Evolutionary conservation across 2,888 invertebrate species (phyloP).

Genomic region (Athripsodes cinereus): DNA sequence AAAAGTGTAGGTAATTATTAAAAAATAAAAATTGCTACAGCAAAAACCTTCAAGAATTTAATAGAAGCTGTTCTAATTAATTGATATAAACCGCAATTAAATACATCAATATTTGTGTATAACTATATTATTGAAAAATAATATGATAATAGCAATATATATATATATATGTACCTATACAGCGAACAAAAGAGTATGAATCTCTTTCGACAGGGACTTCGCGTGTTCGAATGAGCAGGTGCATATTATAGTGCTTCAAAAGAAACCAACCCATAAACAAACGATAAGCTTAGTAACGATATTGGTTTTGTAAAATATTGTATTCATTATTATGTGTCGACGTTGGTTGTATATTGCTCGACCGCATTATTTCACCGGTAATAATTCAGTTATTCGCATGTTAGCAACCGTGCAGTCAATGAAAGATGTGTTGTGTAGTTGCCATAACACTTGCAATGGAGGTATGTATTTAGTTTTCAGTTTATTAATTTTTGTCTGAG

Average conservation of each 20-base stretch:
- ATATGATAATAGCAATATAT: neutral
- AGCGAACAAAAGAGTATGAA: neutral
- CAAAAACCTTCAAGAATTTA: no score
- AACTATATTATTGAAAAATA: neutral
- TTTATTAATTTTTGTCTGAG: no score
- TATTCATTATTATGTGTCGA: neutral
- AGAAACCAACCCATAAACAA: neutral
- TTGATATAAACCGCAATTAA: no score
- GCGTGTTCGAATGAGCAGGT: constrained; percentile 1
- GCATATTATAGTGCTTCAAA: neutral
- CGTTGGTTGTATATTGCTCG: neutral
- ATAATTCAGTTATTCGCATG: constrained; percentile 24
- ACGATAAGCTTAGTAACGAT: neutral
- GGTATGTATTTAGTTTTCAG: no score
- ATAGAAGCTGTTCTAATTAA: no score
- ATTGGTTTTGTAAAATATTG: neutral
- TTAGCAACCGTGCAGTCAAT: constrained; percentile 12
- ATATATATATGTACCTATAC: neutral
- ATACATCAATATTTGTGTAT: no score
- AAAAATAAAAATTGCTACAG: no score
- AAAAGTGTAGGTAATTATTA: no score
- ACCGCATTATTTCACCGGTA: constrained; percentile 2
- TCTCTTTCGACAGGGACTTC: neutral
- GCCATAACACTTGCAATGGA: neutral
- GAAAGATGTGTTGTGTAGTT: constrained; percentile 7